Percentiles rank a stretch among this genome's conserved stretches.
Conservation (phyloP, 2,797 vertebrate species). For the Anguilla obscura region DNA sequence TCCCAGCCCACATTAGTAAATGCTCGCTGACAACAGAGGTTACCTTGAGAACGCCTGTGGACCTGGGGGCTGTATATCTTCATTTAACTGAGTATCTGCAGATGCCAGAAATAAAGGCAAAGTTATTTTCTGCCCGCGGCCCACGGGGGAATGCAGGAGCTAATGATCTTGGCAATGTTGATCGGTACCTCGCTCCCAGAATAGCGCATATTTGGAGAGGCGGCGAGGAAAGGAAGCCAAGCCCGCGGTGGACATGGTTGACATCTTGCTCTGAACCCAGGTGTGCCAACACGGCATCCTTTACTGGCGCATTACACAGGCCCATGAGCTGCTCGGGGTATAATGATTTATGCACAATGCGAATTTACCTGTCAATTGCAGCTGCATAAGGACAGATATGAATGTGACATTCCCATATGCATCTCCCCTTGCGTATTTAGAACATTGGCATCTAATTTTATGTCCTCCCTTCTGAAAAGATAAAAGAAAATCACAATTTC, state of each 20-base stretch:
- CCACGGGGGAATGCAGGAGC: slow-evolving; percentile 68
- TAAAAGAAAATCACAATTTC: too few species aligned
- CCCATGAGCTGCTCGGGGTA: not conserved
- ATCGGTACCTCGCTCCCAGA: slow-evolving; percentile 72
- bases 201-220: slow-evolving; percentile 64
- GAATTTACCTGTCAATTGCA: not conserved
- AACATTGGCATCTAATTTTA: not conserved
- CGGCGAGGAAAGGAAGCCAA: slow-evolving; percentile 39
- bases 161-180: slow-evolving; percentile 77
- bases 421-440: not conserved
- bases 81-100: slow-evolving; percentile 79
- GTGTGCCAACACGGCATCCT: not conserved
- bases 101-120: slow-evolving; percentile 72
- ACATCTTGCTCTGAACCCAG: slow-evolving; percentile 21
- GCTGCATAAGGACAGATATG: not conserved
- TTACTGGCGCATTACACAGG: not conserved
- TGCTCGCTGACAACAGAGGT: slow-evolving; percentile 80
- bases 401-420: not conserved
- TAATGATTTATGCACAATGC: slow-evolving; percentile 24
- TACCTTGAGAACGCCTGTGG: slow-evolving; percentile 75
- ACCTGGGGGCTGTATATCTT: slow-evolving; percentile 80
- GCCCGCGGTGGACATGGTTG: slow-evolving; percentile 25
- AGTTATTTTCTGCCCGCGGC: slow-evolving; percentile 79
- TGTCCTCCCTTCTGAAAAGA: too few species aligned
- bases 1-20: slow-evolving; percentile 72